Conservation (phyloP, 1,140 invertebrate species). For the Drosophila nigrodunni region DNA sequence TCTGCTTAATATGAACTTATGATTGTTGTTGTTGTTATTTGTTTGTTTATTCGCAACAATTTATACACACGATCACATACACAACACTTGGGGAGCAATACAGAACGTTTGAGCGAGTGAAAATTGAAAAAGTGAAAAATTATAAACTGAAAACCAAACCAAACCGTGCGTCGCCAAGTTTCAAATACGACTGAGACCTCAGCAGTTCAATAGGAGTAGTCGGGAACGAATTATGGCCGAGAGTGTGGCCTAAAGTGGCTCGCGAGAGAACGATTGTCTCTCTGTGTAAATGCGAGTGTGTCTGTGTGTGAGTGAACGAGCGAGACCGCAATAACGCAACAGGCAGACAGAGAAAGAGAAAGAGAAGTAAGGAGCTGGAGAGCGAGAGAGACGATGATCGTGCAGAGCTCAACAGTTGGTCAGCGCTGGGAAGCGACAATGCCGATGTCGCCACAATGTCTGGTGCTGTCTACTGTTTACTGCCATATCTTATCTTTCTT, state of each 20-base stretch:
- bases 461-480: slow-evolving; percentile 74
- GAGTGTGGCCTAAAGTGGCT: slow-evolving; percentile 42
- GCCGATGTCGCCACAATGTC: slow-evolving; percentile 80
- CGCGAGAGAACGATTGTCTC: slow-evolving; percentile 6
- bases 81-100: neutral
- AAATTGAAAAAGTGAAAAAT: slow-evolving; percentile 34
- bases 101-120: slow-evolving; percentile 22
- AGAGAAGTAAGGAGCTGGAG: neutral
- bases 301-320: slow-evolving; percentile 7
- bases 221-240: slow-evolving; percentile 49
- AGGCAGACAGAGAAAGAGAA: slow-evolving; percentile 6
- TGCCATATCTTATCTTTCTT: slow-evolving; percentile 77
- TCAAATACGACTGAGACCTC: slow-evolving; percentile 69
- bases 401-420: slow-evolving; percentile 36
- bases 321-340: slow-evolving; percentile 3
- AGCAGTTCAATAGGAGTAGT: slow-evolving; percentile 60
- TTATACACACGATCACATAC: slow-evolving; percentile 16
- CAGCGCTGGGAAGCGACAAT: slow-evolving; percentile 56
- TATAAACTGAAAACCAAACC: slow-evolving; percentile 61
- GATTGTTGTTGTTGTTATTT: slow-evolving; percentile 46
- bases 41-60: slow-evolving; percentile 48
- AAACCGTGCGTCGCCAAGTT: slow-evolving; percentile 76
- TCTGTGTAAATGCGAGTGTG: slow-evolving; percentile 1
- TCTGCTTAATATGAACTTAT: slow-evolving; percentile 51
- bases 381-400: slow-evolving; percentile 2